Evolutionary conservation across 2,797 vertebrate genomes (phyloP), one percentile per base, ranked within the genome.

Genomic region (Galaxias olidus): DNA sequence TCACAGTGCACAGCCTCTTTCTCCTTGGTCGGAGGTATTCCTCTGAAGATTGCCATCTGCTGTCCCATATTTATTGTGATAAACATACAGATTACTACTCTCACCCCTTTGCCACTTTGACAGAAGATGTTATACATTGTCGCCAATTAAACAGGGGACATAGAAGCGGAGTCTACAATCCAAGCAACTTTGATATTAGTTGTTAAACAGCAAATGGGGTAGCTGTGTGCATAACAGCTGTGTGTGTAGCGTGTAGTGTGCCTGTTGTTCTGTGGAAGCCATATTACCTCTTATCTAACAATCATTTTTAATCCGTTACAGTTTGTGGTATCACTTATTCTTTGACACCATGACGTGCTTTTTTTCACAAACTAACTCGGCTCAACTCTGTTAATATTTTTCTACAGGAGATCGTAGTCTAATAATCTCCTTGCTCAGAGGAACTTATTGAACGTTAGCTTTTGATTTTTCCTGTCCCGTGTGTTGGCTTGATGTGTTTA

Each of bases 341-440:
- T 58, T 53, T 49, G 47, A 71, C 67, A 74, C 61, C 61, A 30
- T 51, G 13, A 85, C 82, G 82, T 86, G 80, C 83, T 82, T 88
- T 82, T 78, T 80, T 71, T 58, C 45, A 59, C 63, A 48, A 58
- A 14, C 10, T 48, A n/a, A 18, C 61, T 55, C 64, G 19, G 42
- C n/a, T n/a, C 59, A 64, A 68, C 41, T 72, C 10, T 76, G 20
- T 2, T 10, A 8, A 1, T 52, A n/a, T 11, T 10, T 73, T 7
- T 1, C 0, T 53, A 58, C 63, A 20, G 47, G 10, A n/a, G 17
- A 1, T 65, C 6, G 30, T 30, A 30, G 30, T 30, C 30, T 30
- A 30, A 30, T 30, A 3, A 30, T 6, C 30, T 30, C 45, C 41
- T 75, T 45, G 5, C 12, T 60, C 43, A 46, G 9, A 54, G 47